Conservation (phyloP, 2,888 invertebrate species). For the Steinernema scapterisci region DNA sequence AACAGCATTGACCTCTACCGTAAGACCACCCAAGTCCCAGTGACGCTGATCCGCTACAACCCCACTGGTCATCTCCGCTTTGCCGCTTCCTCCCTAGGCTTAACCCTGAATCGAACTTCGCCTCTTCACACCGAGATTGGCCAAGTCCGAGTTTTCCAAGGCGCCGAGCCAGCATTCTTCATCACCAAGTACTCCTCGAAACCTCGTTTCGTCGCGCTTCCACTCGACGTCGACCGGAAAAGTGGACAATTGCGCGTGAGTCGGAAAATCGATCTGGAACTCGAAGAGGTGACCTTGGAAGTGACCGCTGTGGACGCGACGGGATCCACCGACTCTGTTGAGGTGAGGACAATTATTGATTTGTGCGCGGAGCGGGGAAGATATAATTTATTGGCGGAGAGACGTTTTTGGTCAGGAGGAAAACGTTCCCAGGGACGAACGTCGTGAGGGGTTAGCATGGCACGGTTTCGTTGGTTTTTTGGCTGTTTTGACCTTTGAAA, state of each 20-base stretch:
- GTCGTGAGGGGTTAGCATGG: too few relatives aligned
- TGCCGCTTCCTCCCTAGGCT: not conserved
- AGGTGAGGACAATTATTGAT: conserved; percentile 23
- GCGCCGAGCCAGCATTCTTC: not conserved
- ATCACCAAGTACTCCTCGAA: not conserved
- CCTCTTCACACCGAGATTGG: not conserved
- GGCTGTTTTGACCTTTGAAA: too few relatives aligned
- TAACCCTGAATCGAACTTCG: conserved; percentile 1
- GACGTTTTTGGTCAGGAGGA: not conserved
- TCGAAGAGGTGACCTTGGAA: conserved; percentile 26
- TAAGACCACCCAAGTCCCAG: not conserved
- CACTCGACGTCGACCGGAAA: conserved; percentile 25
- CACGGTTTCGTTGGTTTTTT: too few relatives aligned
- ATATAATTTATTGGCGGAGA: not conserved
- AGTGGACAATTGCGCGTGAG: conserved; percentile 22
- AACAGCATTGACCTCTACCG: conserved; percentile 24
- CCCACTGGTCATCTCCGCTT: not conserved
- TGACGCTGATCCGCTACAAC: conserved; percentile 1
- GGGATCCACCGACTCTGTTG: conserved; percentile 12
- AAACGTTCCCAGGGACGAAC: too few relatives aligned
- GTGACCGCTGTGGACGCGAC: conserved; percentile 28
- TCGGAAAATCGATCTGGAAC: conserved; percentile 20
- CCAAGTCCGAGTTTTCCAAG: not conserved
- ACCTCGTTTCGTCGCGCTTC: conserved; percentile 3
- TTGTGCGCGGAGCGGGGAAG: not conserved